Percentiles rank a stretch among this genome's conserved stretches.
Conservation (phyloP, 2,113 vertebrate species). For the Eretmochelys imbricata region DNA sequence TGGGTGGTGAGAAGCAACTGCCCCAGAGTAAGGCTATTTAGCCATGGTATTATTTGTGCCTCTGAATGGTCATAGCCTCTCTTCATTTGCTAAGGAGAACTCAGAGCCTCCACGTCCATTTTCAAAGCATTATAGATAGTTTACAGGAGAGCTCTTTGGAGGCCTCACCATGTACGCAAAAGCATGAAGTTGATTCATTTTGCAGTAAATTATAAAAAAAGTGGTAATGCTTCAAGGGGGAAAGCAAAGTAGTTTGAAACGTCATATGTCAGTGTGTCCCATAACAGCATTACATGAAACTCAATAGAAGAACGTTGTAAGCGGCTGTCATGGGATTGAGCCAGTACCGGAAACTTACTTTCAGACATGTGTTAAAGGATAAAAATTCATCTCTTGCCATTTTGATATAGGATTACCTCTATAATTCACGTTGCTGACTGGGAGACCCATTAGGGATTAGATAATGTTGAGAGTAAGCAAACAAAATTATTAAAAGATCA, state of each 20-base stretch:
- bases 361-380: not conserved
- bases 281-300: not conserved
- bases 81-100: not conserved
- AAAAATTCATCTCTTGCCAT: conserved; percentile 16
- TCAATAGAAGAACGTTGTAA: not conserved
- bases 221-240: not conserved
- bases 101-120: not conserved
- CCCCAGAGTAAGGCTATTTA: not conserved
- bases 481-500: conserved; percentile 30
- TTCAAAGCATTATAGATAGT: not conserved
- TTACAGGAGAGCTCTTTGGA: not conserved
- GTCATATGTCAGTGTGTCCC: not conserved
- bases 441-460: not conserved
- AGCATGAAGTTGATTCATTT: not conserved
- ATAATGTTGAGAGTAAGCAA: conserved; percentile 8
- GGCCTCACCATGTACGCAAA: not conserved
- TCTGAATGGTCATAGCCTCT: not conserved
- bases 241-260: not conserved
- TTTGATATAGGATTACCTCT: not conserved
- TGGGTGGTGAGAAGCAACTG: not conserved
- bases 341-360: not conserved
- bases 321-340: conserved; percentile 12
- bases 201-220: not conserved
- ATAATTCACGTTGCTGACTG: not conserved
- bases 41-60: not conserved